Conservation (phyloP, 2,113 vertebrate species). For the Narcine bancroftii region DNA sequence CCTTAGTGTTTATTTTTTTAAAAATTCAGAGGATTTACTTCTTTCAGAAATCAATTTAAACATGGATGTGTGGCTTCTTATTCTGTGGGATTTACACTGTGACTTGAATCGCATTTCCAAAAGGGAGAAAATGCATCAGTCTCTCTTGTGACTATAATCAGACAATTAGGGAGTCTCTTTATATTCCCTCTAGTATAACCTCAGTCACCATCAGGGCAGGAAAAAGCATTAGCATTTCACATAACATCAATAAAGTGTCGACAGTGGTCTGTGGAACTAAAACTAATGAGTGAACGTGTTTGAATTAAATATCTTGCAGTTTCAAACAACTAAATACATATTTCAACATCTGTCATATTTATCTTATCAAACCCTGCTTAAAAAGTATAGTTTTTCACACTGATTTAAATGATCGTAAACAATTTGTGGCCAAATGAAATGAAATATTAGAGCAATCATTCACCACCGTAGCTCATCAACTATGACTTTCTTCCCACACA, state of each 20-base stretch:
- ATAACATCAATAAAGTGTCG: not conserved
- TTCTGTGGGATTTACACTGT: not conserved
- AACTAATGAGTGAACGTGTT: not conserved
- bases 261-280: not conserved
- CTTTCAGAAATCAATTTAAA: not conserved
- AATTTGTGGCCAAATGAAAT: not conserved
- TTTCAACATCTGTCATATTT: not conserved
- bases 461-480: not conserved
- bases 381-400: not conserved
- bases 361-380: not conserved
- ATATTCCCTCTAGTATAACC: conserved; percentile 22
- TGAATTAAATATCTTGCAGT: not conserved
- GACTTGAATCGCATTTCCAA: not conserved
- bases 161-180: not conserved
- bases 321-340: not conserved
- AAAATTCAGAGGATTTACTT: not conserved
- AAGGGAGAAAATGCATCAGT: not conserved
- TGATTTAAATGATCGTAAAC: not conserved
- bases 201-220: not conserved
- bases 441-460: not conserved
- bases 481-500: not conserved
- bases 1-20: too few relatives aligned
- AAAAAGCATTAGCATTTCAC: conserved; percentile 6
- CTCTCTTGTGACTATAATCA: conserved; percentile 23
- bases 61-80: conserved; percentile 4